phyloP scores from a whole-genome alignment of 1,140 invertebrate species.

The Sycophila sp. region DNA sequence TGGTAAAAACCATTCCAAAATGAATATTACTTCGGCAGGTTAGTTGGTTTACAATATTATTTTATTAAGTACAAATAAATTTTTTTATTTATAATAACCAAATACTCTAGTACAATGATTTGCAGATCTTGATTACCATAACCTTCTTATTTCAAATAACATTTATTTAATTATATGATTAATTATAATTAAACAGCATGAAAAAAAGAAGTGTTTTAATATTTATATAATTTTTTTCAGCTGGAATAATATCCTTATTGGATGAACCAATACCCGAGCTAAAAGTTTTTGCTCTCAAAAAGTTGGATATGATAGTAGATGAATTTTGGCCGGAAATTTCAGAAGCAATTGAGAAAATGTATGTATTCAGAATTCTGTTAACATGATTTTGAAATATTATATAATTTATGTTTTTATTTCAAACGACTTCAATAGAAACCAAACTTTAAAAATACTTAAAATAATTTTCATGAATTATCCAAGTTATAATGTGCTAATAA shows the following conservation, averaged over 20 bases:
- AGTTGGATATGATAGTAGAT: slow-evolving; percentile 93
- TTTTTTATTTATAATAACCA: not conserved
- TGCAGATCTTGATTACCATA: not conserved
- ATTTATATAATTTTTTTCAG: slow-evolving; percentile 64
- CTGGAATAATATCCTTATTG: slow-evolving; percentile 94
- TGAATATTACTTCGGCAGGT: slow-evolving; percentile 68
- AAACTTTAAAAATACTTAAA: too few species aligned
- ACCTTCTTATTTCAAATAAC: not conserved
- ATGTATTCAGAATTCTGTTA: slow-evolving; percentile 53
- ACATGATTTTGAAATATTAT: not conserved
- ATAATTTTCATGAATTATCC: not conserved
- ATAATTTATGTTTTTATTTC: not conserved
- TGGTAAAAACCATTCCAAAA: slow-evolving; percentile 47
- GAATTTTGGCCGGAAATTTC: slow-evolving; percentile 99
- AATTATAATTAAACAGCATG: too few species aligned
- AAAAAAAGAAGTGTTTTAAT: too few species aligned
- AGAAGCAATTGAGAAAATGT: slow-evolving; percentile 97
- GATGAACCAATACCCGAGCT: slow-evolving; percentile 93
- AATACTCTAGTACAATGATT: not conserved
- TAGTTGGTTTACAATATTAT: slow-evolving; percentile 16
- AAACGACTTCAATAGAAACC: too few species aligned
- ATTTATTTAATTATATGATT: too few species aligned
- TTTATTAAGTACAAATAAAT: not conserved
- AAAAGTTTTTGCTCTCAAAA: slow-evolving; percentile 91
- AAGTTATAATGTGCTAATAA: slow-evolving; percentile 22